phyloP scores from a whole-genome alignment of 2,797 vertebrate species.

The Borostomias antarcticus region DNA sequence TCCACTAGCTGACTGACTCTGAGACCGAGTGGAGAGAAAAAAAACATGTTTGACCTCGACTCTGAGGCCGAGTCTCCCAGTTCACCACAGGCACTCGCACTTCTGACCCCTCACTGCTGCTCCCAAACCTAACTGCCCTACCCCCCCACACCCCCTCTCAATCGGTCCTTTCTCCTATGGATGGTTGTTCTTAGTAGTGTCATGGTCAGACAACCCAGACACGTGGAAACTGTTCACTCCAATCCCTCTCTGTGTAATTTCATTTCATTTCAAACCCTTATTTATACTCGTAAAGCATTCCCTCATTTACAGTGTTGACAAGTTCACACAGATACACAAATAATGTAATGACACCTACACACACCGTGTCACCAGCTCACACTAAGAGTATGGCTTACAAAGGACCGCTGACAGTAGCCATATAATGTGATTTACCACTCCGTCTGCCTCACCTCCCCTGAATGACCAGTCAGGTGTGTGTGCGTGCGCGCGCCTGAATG shows the following conservation, averaged over 20 bases:
- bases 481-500: too few relatives aligned
- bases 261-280: too few relatives aligned
- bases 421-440: too few relatives aligned
- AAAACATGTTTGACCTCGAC: conserved; percentile 20
- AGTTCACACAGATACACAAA: too few relatives aligned
- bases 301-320: too few relatives aligned
- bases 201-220: neutral
- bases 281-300: too few relatives aligned
- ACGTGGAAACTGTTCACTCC: neutral
- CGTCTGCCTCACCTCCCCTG: too few relatives aligned
- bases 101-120: conserved; percentile 48
- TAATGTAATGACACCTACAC: too few relatives aligned
- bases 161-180: conserved; percentile 24
- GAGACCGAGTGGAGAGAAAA: conserved; percentile 17
- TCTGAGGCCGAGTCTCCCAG: conserved; percentile 33
- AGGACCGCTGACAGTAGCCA: too few relatives aligned
- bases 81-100: conserved; percentile 63
- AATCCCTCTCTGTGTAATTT: neutral
- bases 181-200: neutral
- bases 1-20: conserved; percentile 22
- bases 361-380: too few relatives aligned
- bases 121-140: conserved; percentile 5
- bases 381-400: too few relatives aligned
- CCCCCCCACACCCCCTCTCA: conserved; percentile 14
- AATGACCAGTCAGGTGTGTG: too few relatives aligned